These are phyloP conservation scores for Plotosus lineatus DNA, from an alignment of 2,113 vertebrate genomes.

Conservation along the genomic window DNA sequence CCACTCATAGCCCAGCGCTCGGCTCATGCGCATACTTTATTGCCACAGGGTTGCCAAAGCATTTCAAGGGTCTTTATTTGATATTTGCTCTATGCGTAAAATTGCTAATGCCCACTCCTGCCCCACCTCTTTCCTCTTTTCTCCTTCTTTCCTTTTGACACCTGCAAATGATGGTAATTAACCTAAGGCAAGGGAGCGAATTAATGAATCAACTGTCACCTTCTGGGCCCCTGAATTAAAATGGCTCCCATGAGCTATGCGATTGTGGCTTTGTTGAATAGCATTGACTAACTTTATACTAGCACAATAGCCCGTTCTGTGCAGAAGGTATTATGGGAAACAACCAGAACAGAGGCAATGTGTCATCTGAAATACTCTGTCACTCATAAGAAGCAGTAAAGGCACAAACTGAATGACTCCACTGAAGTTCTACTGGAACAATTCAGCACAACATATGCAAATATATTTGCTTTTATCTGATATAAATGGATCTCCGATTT, in stretches of 20 bases:
- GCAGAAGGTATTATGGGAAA: constrained; percentile 30
- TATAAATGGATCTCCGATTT: no score
- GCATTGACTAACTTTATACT: constrained; percentile 39
- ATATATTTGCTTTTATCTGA: not conserved
- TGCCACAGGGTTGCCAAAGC: no score
- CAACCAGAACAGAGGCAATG: constrained; percentile 28
- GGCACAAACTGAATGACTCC: not conserved
- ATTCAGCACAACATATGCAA: not conserved
- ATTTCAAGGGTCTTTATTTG: no score
- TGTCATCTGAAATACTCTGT: constrained; percentile 18
- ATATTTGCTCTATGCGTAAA: no score
- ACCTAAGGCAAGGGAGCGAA: constrained; percentile 44
- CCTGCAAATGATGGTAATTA: constrained; percentile 42
- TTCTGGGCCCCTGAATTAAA: constrained; percentile 52
- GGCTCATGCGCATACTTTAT: no score
- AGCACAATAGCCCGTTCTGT: constrained; percentile 49
- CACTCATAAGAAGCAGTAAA: not conserved
- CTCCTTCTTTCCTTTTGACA: constrained; percentile 30
- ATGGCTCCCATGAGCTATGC: constrained; percentile 38
- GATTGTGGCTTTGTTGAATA: constrained; percentile 28
- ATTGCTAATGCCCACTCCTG: no score
- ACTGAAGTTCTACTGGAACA: not conserved
- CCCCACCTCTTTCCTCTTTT: constrained; percentile 9
- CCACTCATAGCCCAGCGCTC: no score
- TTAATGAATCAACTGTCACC: constrained; percentile 52